Evolutionary conservation across 2,888 invertebrate species (phyloP).

Genomic region (Nebria brevicollis): DNA sequence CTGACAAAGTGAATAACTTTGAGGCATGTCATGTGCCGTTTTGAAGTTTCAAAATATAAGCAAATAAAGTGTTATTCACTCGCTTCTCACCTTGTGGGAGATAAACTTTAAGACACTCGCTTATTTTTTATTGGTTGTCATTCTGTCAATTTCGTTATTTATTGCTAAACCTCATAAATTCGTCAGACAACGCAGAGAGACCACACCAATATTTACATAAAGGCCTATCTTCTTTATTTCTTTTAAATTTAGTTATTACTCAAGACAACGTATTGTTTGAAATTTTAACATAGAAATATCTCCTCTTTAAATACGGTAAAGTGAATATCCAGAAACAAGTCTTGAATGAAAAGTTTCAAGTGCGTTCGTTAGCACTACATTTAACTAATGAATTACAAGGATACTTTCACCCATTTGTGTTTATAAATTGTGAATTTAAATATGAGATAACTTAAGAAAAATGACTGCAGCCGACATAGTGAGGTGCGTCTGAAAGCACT

Average conservation of each 20-base stretch:
- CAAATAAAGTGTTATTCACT: neutral
- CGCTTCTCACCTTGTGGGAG: neutral
- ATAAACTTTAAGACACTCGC: neutral
- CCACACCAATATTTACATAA: neutral
- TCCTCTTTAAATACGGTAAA: too few species aligned
- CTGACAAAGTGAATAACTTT: neutral
- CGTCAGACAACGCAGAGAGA: neutral
- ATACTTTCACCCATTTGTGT: neutral
- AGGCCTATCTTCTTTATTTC: neutral
- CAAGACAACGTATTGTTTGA: neutral
- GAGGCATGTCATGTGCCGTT: neutral
- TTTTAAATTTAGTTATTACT: neutral
- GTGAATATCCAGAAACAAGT: neutral
- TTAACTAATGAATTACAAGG: neutral
- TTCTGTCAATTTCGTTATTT: slow-evolving; percentile 59
- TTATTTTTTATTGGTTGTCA: slow-evolving; percentile 59
- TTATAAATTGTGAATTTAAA: neutral
- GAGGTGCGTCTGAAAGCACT: too few species aligned
- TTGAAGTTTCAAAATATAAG: neutral
- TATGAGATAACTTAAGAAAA: too few species aligned
- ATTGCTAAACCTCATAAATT: slow-evolving; percentile 50
- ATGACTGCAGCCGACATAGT: too few species aligned
- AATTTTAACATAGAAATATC: too few species aligned
- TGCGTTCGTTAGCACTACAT: neutral
- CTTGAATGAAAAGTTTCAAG: neutral